Conservation (phyloP, 2,113 vertebrate species). For the Clarias magur region DNA sequence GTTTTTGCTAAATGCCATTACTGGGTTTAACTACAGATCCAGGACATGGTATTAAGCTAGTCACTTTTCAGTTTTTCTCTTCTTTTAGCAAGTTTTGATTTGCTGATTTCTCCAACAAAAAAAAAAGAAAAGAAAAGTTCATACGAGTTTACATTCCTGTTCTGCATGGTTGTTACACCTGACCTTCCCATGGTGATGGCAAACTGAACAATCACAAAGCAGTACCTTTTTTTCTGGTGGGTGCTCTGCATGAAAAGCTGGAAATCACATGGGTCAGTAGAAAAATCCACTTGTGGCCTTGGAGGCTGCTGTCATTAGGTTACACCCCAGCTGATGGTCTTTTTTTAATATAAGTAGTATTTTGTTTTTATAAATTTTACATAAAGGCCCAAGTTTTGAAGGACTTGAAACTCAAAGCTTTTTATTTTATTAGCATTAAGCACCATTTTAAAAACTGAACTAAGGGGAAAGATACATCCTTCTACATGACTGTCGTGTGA, state of each 20-base stretch:
- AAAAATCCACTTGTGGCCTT: constrained; percentile 64
- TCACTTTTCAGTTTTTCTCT: not conserved
- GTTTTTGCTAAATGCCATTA: not conserved
- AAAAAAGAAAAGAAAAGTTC: not conserved
- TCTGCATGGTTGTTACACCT: constrained; percentile 35
- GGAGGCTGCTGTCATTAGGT: constrained; percentile 44
- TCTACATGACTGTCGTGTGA: constrained; percentile 71
- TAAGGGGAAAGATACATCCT: constrained; percentile 1
- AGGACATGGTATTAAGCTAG: not conserved
- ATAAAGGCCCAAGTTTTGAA: constrained; percentile 36
- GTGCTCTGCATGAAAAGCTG: constrained; percentile 51
- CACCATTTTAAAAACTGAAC: constrained; percentile 26
- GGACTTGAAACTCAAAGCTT: constrained; percentile 11
- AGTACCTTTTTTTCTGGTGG: constrained; percentile 39
- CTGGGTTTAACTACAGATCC: not conserved
- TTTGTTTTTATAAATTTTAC: not conserved
- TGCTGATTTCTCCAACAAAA: not conserved
- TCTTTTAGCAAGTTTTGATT: constrained; percentile 6
- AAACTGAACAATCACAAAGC: constrained; percentile 36
- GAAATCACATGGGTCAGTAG: constrained; percentile 72
- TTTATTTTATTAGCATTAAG: not conserved
- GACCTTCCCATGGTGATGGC: constrained; percentile 31
- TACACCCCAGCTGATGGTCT: constrained; percentile 30
- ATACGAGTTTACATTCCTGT: constrained; percentile 22
- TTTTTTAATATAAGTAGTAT: not conserved